Evolutionary conservation across 2,797 vertebrate genomes (phyloP).

Genomic region (Cichlasoma orientale): DNA sequence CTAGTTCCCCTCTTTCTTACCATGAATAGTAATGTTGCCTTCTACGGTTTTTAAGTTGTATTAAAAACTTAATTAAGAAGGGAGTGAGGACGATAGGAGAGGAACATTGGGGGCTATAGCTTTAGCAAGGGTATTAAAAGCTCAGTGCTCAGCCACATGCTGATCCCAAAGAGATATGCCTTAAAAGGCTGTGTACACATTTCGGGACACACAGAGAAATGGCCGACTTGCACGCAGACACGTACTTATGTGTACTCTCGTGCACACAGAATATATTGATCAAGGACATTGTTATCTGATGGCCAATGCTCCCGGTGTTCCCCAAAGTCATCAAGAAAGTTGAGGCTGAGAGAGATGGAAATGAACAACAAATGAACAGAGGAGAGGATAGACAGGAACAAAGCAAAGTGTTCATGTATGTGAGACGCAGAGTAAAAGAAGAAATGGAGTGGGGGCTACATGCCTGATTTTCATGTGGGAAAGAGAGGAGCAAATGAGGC

Average conservation of each 20-base stretch:
- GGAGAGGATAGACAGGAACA: slow-evolving; percentile 12
- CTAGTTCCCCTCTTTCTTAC: slow-evolving; percentile 15
- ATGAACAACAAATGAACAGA: slow-evolving; percentile 30
- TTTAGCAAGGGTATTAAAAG: slow-evolving; percentile 69
- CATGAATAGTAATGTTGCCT: slow-evolving; percentile 57
- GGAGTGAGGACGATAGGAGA: slow-evolving; percentile 23
- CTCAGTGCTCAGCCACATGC: slow-evolving; percentile 62
- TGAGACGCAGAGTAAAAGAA: slow-evolving; percentile 12
- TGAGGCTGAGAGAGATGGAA: slow-evolving; percentile 28
- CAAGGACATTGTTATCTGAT: slow-evolving; percentile 70
- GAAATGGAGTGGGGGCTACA: slow-evolving; percentile 3
- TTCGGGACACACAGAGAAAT: background rate
- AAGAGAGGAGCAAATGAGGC: background rate
- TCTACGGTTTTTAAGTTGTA: slow-evolving; percentile 50
- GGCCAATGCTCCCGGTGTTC: slow-evolving; percentile 57
- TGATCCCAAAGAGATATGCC: slow-evolving; percentile 62
- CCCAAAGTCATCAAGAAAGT: slow-evolving; percentile 71
- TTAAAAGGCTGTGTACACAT: slow-evolving; percentile 53
- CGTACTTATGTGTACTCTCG: background rate
- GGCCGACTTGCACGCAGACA: slow-evolving; percentile 6
- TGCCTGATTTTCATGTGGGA: slow-evolving; percentile 12
- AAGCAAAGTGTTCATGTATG: slow-evolving; percentile 16
- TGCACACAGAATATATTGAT: slow-evolving; percentile 51
- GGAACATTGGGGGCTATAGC: slow-evolving; percentile 40
- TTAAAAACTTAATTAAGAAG: slow-evolving; percentile 64